These are phyloP conservation scores for Ganaspis sp. DNA, from an alignment of 1,140 invertebrate genomes.

Conservation along the genomic window DNA sequence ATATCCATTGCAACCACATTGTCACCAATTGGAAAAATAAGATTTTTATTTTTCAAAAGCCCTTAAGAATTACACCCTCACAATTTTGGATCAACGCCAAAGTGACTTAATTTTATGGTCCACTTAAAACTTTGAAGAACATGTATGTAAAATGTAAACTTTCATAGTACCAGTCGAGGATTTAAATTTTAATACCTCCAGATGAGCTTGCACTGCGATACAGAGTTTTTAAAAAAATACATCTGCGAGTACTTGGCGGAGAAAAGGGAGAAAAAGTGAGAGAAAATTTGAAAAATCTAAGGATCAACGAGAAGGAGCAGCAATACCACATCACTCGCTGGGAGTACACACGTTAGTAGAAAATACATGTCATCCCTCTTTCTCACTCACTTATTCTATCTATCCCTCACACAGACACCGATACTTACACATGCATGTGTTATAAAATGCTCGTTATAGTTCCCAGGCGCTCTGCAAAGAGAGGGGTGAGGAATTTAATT, in stretches of 20 bases:
- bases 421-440: slow-evolving; percentile 48
- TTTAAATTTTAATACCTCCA: slow-evolving; percentile 16
- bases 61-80: neutral
- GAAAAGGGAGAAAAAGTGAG: neutral
- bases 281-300: neutral
- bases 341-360: neutral
- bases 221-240: neutral
- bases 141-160: slow-evolving; percentile 2
- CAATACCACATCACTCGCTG: neutral
- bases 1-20: neutral
- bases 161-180: neutral
- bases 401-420: slow-evolving; percentile 21
- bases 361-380: slow-evolving; percentile 5
- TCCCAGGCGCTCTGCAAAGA: slow-evolving; percentile 47
- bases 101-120: slow-evolving; percentile 25
- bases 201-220: neutral
- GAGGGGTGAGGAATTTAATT: slow-evolving; percentile 72
- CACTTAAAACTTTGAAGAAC: slow-evolving; percentile 20
- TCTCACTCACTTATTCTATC: slow-evolving; percentile 33
- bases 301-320: neutral
- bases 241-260: neutral
- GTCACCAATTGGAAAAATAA: neutral
- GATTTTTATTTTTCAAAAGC: neutral
- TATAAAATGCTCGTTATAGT: slow-evolving; percentile 72
- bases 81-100: slow-evolving; percentile 19